phyloP scores from a whole-genome alignment of 2,888 invertebrate genomes.

The Meandrusa payeni region DNA sequence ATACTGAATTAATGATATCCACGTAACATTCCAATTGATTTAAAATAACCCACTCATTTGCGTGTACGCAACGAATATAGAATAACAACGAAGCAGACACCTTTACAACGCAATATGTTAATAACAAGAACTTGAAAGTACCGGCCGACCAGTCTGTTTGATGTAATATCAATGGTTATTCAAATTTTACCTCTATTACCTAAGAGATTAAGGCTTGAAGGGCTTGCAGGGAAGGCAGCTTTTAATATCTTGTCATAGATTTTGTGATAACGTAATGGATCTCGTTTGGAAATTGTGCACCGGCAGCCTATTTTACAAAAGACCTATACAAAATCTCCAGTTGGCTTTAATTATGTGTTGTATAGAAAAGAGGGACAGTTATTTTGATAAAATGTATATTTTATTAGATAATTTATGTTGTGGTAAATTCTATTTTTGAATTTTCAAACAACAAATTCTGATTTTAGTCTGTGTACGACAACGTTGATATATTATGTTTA shows the following conservation, averaged over 20 bases:
- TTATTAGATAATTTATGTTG: background rate
- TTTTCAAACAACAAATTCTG: slow-evolving; percentile 1
- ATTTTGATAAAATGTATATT: background rate
- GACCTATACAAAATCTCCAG: background rate
- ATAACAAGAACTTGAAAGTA: slow-evolving; percentile 22
- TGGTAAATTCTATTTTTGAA: slow-evolving; percentile 1
- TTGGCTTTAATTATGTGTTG: background rate
- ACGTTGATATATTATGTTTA: slow-evolving; percentile 8
- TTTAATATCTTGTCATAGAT: slow-evolving; percentile 16
- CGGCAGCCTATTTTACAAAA: slow-evolving; percentile 6
- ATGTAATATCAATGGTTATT: slow-evolving; percentile 1
- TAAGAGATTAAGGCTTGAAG: background rate
- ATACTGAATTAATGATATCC: slow-evolving; percentile 1
- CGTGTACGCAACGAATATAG: slow-evolving; percentile 9
- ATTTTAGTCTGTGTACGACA: slow-evolving; percentile 2
- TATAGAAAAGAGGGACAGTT: background rate
- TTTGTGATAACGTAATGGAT: slow-evolving; percentile 16
- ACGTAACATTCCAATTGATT: slow-evolving; percentile 12
- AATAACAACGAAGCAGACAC: slow-evolving; percentile 21
- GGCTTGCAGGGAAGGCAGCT: background rate
- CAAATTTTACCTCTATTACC: background rate
- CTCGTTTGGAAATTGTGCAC: slow-evolving; percentile 5
- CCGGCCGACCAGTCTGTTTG: slow-evolving; percentile 1
- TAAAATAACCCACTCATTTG: slow-evolving; percentile 12
- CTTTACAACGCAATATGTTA: slow-evolving; percentile 24